Evolutionary conservation across 2,113 vertebrate genomes (phyloP).

Genomic region (Burhinus oedicnemus): DNA sequence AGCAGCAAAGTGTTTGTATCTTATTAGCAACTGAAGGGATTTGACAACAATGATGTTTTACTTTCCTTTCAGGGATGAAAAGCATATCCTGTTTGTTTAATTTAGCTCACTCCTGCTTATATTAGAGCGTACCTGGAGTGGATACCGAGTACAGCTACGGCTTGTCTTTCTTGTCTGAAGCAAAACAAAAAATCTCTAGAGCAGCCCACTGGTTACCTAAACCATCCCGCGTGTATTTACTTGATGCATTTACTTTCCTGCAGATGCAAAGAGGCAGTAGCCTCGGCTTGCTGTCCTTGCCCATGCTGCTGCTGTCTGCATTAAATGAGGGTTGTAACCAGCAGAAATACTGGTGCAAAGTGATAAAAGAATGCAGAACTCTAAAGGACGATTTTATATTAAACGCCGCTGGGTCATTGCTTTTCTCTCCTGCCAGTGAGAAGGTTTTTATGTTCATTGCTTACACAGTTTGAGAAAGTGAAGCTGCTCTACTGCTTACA

Average conservation of each 20-base stretch:
- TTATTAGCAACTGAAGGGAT: slow-evolving; percentile 44
- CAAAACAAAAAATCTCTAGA: not conserved
- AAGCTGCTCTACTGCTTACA: not conserved
- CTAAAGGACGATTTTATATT: not conserved
- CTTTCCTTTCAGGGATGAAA: slow-evolving; percentile 47
- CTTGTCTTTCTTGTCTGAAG: not conserved
- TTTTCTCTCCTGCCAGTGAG: not conserved
- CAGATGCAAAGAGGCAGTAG: not conserved
- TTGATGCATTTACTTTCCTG: not conserved
- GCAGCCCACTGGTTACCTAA: not conserved
- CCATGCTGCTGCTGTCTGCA: accelerated
- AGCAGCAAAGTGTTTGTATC: slow-evolving; percentile 25
- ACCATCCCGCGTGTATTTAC: not conserved
- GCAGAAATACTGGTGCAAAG: not conserved
- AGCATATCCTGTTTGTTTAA: slow-evolving; percentile 43
- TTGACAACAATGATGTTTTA: slow-evolving; percentile 55
- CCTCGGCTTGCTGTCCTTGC: not conserved
- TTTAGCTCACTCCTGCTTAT: slow-evolving; percentile 44
- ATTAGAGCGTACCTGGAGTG: slow-evolving; percentile 10
- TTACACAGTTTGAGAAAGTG: not conserved
- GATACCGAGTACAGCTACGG: not conserved
- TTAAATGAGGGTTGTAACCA: not conserved
- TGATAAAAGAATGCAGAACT: not conserved
- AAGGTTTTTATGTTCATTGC: not conserved
- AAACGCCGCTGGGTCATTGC: not conserved